These are phyloP conservation scores for Parauchenoglanis punctatus DNA, from an alignment of 2,797 vertebrate species.

Conservation along the genomic window DNA sequence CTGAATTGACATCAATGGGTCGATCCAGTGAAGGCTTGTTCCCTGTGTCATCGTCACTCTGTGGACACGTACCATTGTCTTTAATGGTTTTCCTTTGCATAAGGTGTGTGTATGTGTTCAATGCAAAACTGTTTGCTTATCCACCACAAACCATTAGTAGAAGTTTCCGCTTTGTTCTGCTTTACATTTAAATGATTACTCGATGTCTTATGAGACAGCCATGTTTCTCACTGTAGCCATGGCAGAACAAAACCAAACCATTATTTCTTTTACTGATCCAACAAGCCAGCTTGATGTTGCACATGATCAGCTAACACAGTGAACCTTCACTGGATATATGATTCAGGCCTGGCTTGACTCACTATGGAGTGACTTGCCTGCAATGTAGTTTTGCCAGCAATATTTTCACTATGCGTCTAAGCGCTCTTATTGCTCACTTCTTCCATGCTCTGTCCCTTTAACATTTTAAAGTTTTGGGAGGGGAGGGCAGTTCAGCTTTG, in stretches of 20 bases:
- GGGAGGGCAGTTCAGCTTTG: slow-evolving; percentile 75
- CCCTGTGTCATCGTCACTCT: slow-evolving; percentile 33
- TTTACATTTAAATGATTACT: slow-evolving; percentile 21
- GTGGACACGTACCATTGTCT: slow-evolving; percentile 37
- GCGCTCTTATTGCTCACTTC: slow-evolving; percentile 64
- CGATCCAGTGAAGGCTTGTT: slow-evolving; percentile 16
- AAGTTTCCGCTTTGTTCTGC: slow-evolving; percentile 35
- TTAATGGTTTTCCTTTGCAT: slow-evolving; percentile 48
- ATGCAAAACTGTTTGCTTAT: slow-evolving; percentile 37
- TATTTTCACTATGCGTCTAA: slow-evolving; percentile 64
- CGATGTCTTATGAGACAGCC: neutral
- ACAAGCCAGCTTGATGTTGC: slow-evolving; percentile 18
- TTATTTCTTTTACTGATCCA: slow-evolving; percentile 20
- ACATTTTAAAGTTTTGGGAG: slow-evolving; percentile 67
- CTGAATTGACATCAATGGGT: slow-evolving; percentile 48
- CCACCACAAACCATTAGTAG: slow-evolving; percentile 19
- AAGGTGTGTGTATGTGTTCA: slow-evolving; percentile 57
- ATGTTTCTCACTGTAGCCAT: slow-evolving; percentile 3
- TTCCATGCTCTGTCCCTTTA: slow-evolving; percentile 75
- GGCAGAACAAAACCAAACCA: neutral
- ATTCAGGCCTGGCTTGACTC: slow-evolving; percentile 47
- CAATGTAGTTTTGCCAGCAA: slow-evolving; percentile 74
- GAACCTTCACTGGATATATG: slow-evolving; percentile 14
- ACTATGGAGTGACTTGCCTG: slow-evolving; percentile 33
- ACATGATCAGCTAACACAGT: neutral